Evolutionary conservation across 2,113 vertebrate species (phyloP), one percentile per base, ranked within the genome.

Genomic region (Glareola pratincola): DNA sequence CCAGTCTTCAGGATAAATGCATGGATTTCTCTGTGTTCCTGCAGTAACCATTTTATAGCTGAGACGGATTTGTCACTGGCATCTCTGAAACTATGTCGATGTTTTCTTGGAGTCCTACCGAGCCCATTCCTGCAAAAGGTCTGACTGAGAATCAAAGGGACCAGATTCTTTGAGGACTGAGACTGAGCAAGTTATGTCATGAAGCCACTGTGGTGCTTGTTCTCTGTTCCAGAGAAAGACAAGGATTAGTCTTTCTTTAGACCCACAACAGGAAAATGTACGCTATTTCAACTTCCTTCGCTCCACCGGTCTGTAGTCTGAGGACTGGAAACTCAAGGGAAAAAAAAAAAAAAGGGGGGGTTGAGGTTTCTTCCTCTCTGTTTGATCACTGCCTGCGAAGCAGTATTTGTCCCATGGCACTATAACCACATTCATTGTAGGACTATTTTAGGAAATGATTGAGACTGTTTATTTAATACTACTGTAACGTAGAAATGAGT

Each of bases 391-490:
- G 48, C 56, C 59, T 75, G 12, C 21, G 4, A 84, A 96, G 47
- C 51, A 74, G 26, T 74, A 53, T 91, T 92, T 91, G 86, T 88
- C 60, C 69, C 79, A 20, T 71, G 43, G 50, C 56, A 48, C 71
- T 78, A 16, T 59, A 82, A 73, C 72, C 51, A 29, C 60, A 73
- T 85, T 78, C 24, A 72, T 43, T 88, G 56, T n/a, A 57, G 48
- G 59, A 84, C 47, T 92, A 43, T 56, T 93, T 91, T 53, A 80
- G 82, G 69, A 94, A 88, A 88, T 82, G 16, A 80, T 81, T 6
- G 2, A 75, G 76, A 39, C 76, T 92, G 45, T 95, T 93, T 95
- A 77, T 79, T 94, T 83, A 91, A 69, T 79, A 76, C 68, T 90
- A 39, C 83, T 71, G 8, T 66, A 66, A 81, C 26, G 10, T 80